A percentile compares a stretch with the other conserved stretches of the same genome.
phyloP scores from a whole-genome alignment of 2,888 invertebrate species.

The Dryococelus australis region DNA sequence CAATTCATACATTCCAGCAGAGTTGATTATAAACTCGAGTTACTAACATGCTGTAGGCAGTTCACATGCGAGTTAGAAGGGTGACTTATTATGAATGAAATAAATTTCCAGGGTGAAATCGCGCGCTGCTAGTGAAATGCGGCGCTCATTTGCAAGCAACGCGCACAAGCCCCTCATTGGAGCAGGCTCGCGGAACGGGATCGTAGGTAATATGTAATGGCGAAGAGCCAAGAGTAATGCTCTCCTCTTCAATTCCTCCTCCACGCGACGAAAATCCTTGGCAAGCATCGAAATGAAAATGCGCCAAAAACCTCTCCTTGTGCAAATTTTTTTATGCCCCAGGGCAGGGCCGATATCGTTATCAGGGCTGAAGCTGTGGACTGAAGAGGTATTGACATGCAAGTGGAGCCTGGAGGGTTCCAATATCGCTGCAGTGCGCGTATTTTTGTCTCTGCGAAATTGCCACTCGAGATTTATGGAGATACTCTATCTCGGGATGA shows the following conservation, averaged over 20 bases:
- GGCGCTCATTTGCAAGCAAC: too few species aligned
- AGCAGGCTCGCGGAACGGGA: background rate
- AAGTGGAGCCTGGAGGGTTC: background rate
- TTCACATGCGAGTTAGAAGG: too few species aligned
- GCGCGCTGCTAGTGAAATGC: too few species aligned
- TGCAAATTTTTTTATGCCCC: background rate
- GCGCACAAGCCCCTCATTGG: too few species aligned
- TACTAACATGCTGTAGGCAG: too few species aligned
- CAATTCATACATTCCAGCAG: too few species aligned
- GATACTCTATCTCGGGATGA: background rate
- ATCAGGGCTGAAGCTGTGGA: background rate
- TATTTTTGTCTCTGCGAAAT: slow-evolving; percentile 1
- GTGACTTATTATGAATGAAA: too few species aligned
- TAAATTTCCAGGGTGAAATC: too few species aligned
- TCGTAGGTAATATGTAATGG: slow-evolving; percentile 8
- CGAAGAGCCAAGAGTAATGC: background rate
- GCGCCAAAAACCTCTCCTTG: background rate
- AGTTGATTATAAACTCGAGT: too few species aligned
- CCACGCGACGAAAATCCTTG: background rate
- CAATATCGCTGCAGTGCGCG: background rate
- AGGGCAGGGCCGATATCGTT: background rate
- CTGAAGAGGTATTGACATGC: background rate
- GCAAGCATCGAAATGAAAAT: slow-evolving; percentile 3
- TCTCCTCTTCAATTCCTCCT: background rate
- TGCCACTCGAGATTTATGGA: slow-evolving; percentile 16